Evolutionary conservation across 2,113 vertebrate species (phyloP).

Genomic region (Crotophaga sulcirostris): DNA sequence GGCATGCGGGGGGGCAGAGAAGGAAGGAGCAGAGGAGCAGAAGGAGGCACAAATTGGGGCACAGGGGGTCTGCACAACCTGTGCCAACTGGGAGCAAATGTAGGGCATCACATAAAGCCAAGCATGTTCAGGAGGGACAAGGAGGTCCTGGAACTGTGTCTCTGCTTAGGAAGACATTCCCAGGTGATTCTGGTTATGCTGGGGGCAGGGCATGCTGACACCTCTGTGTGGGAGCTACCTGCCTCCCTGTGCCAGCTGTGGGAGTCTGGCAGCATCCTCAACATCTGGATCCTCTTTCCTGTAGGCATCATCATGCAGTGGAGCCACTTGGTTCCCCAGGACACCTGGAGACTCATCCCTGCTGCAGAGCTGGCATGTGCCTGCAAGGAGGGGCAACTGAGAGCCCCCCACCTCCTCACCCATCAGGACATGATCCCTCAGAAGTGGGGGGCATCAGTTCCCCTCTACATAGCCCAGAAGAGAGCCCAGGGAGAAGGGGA

Average conservation of each 20-base stretch:
- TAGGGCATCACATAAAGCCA: neutral
- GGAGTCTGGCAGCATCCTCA: neutral
- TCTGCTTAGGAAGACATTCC: neutral
- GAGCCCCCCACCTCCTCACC: neutral
- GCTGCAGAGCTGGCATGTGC: neutral
- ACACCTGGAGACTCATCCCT: neutral
- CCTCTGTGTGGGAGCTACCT: neutral
- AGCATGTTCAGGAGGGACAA: neutral
- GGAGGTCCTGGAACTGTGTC: neutral
- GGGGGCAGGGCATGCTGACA: neutral
- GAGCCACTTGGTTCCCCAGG: neutral
- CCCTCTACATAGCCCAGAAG: neutral
- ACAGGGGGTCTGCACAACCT: neutral
- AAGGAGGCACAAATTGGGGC: neutral
- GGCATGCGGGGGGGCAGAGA: neutral
- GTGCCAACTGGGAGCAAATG: neutral
- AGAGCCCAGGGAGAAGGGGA: neutral
- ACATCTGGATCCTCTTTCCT: neutral
- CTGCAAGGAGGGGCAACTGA: neutral
- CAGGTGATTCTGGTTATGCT: neutral
- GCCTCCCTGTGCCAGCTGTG: neutral
- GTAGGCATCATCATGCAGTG: neutral
- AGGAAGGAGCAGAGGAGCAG: neutral
- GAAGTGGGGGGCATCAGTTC: fast-evolving
- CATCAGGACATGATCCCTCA: fast-evolving